Evolutionary conservation across 2,113 vertebrate species (phyloP).

Genomic region (Equus quagga): DNA sequence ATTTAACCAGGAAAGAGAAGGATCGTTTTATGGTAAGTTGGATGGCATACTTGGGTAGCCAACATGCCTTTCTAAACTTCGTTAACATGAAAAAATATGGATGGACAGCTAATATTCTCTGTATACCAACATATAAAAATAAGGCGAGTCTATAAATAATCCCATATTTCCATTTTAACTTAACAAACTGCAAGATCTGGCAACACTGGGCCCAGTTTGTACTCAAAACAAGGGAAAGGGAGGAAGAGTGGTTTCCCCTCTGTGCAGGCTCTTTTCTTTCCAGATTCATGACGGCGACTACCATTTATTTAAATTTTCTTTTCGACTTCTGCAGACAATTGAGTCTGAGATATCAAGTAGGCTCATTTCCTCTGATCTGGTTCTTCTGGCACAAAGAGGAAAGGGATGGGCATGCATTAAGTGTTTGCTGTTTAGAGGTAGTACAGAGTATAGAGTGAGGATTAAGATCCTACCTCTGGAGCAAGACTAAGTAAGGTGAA

Average conservation of each 20-base stretch:
- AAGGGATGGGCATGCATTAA: fast-evolving
- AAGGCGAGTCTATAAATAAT: neutral
- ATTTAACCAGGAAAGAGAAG: neutral
- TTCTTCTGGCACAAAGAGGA: neutral
- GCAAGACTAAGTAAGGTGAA: neutral
- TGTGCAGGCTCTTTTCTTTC: neutral
- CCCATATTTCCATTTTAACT: neutral
- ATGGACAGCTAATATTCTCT: neutral
- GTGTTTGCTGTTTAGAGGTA: neutral
- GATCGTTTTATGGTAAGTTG: neutral
- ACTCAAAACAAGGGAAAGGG: neutral
- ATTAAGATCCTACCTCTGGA: neutral
- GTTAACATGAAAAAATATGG: neutral
- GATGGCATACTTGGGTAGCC: neutral
- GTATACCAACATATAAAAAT: neutral
- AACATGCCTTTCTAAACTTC: neutral
- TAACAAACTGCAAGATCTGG: neutral
- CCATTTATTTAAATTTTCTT: neutral
- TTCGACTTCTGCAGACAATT: neutral
- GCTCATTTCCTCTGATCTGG: neutral
- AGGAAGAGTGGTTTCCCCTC: neutral
- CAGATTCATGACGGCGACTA: fast-evolving
- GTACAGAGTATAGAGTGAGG: neutral
- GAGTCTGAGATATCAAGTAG: neutral
- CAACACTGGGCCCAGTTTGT: neutral